These are phyloP conservation scores for Drosophila pseudoananassae DNA, from an alignment of 1,140 invertebrate species.

Conservation along the genomic window DNA sequence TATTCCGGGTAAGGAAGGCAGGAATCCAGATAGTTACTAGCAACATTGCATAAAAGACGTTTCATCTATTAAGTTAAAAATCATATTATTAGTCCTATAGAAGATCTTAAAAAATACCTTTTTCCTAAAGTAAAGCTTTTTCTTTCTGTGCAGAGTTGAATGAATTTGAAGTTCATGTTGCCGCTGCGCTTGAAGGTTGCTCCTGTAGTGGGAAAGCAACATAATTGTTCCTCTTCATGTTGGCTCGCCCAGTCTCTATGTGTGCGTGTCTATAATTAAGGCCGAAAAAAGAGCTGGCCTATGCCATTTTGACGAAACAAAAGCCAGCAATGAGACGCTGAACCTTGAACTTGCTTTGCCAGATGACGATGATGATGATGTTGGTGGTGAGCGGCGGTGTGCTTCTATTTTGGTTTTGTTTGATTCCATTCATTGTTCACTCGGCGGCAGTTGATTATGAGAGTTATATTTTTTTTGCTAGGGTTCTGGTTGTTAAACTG, in stretches of 20 bases:
- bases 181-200: constrained; percentile 28
- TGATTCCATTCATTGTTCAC: constrained; percentile 65
- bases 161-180: constrained; percentile 26
- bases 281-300: constrained; percentile 69
- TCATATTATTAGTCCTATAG: no score
- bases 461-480: constrained; percentile 41
- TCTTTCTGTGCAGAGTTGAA: constrained; percentile 17
- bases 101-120: no score
- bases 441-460: constrained; percentile 73
- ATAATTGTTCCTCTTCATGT: constrained; percentile 41
- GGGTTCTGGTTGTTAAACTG: constrained; percentile 8
- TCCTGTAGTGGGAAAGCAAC: constrained; percentile 12
- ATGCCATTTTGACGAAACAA: constrained; percentile 60
- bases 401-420: constrained; percentile 49
- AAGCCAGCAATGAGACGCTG: constrained; percentile 52
- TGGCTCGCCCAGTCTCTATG: constrained; percentile 18
- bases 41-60: no score
- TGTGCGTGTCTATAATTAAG: constrained; percentile 80
- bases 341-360: constrained; percentile 64
- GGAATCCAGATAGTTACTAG: no score
- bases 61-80: no score
- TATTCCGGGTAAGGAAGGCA: not conserved
- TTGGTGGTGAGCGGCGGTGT: constrained; percentile 13
- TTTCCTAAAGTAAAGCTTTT: not conserved
- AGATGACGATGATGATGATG: not conserved